Conservation (phyloP, 2,888 invertebrate genomes). For the Pyralis farinalis region DNA sequence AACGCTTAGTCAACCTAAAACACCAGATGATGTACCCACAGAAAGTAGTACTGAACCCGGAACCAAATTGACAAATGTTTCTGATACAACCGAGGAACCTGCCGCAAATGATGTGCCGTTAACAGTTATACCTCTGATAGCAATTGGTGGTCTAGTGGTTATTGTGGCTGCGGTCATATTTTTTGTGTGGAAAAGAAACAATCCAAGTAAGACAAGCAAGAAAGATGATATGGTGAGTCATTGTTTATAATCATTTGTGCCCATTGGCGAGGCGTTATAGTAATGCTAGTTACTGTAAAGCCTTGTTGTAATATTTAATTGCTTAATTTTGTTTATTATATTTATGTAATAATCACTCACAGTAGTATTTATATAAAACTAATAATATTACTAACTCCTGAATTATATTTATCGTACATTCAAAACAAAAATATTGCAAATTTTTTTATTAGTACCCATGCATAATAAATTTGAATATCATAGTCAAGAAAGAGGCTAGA, state of each 20-base stretch:
- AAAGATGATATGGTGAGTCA: slow-evolving; percentile 87
- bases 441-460: too few relatives aligned
- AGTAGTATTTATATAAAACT: too few relatives aligned
- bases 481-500: too few relatives aligned
- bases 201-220: slow-evolving; percentile 81
- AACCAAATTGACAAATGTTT: slow-evolving; percentile 40
- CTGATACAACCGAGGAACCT: slow-evolving; percentile 52
- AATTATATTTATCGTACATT: too few relatives aligned
- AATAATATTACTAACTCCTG: too few relatives aligned
- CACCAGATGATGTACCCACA: slow-evolving; percentile 41
- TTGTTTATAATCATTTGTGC: neutral
- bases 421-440: too few relatives aligned
- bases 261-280: too few relatives aligned
- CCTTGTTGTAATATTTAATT: too few relatives aligned
- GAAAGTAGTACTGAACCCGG: slow-evolving; percentile 31
- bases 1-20: slow-evolving; percentile 42
- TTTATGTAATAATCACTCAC: too few relatives aligned
- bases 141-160: slow-evolving; percentile 85
- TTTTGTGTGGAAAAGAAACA: slow-evolving; percentile 87
- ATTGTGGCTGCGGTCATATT: slow-evolving; percentile 85
- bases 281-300: too few relatives aligned
- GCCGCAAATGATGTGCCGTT: slow-evolving; percentile 78
- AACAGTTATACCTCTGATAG: slow-evolving; percentile 86
- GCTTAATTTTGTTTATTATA: too few relatives aligned
- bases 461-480: too few relatives aligned